A percentile compares a stretch with the other conserved stretches of the same genome.
Evolutionary conservation across 2,113 vertebrate species (phyloP).

Genomic region (Oostethus manadensis): DNA sequence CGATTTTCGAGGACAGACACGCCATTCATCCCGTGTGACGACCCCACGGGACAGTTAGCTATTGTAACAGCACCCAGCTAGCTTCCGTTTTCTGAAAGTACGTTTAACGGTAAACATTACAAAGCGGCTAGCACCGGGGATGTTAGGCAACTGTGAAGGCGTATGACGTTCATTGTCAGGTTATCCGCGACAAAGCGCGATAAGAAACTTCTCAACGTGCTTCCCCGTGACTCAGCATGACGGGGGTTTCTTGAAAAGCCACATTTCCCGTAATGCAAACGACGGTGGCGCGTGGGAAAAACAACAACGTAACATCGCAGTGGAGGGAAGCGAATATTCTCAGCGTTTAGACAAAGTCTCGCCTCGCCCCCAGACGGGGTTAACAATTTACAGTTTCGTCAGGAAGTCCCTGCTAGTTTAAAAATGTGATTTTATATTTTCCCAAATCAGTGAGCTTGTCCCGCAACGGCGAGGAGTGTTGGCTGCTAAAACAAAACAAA

Average conservation of each 20-base stretch:
- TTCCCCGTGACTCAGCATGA: conserved; percentile 1
- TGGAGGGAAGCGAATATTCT: background rate
- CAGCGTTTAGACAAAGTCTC: background rate
- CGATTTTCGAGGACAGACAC: too few relatives aligned
- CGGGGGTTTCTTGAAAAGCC: background rate
- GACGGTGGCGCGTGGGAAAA: too few relatives aligned
- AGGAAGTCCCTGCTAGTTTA: background rate
- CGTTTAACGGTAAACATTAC: background rate
- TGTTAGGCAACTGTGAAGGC: background rate
- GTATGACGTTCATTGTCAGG: background rate
- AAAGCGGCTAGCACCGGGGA: too few relatives aligned
- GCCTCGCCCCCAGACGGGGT: background rate
- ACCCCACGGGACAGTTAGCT: too few relatives aligned
- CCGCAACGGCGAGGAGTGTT: background rate
- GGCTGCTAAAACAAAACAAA: conserved; percentile 45
- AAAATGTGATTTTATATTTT: background rate
- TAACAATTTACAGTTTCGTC: background rate
- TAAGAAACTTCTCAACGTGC: background rate
- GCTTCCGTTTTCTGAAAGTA: too few relatives aligned
- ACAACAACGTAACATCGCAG: background rate
- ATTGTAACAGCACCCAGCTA: too few relatives aligned
- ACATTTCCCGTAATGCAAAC: too few relatives aligned
- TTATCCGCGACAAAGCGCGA: background rate
- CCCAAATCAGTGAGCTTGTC: too few relatives aligned
- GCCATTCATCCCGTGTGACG: too few relatives aligned